A percentile compares a stretch with the other conserved stretches of the same genome.
phyloP scores from a whole-genome alignment of 2,888 invertebrate genomes.

The Branchinecta sandiegonensis region DNA sequence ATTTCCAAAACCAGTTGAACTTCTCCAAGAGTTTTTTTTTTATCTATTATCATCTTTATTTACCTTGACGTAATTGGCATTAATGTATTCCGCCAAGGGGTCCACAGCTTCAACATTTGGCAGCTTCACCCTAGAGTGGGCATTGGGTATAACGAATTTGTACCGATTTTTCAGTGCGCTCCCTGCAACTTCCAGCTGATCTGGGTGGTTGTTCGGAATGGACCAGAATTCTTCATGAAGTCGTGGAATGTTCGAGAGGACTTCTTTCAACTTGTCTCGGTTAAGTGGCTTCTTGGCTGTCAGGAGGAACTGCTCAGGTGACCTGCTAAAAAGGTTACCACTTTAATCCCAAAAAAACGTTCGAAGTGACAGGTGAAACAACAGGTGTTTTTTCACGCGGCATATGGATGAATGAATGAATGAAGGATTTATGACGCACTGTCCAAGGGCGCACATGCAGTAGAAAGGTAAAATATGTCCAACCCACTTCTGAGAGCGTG shows the following conservation, averaged over 20 bases:
- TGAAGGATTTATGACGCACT: too few species aligned
- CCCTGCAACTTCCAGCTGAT: conserved; percentile 73
- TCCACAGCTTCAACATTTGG: conserved; percentile 41
- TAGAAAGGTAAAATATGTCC: too few species aligned
- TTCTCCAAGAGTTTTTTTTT: too few species aligned
- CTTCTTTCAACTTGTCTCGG: conserved; percentile 39
- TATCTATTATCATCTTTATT: conserved; percentile 27
- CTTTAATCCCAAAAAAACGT: background rate
- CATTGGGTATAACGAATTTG: conserved; percentile 74
- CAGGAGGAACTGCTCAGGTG: conserved; percentile 42
- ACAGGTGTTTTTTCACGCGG: too few species aligned
- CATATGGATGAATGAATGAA: too few species aligned
- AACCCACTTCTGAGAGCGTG: too few species aligned
- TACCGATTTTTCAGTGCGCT: conserved; percentile 80
- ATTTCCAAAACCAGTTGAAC: too few species aligned
- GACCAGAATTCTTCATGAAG: conserved; percentile 87
- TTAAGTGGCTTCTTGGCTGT: conserved; percentile 44
- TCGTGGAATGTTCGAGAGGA: conserved; percentile 38
- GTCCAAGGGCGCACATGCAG: too few species aligned
- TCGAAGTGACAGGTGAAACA: background rate
- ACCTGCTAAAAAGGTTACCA: conserved; percentile 32
- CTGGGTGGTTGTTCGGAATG: conserved; percentile 78
- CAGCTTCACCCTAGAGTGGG: conserved; percentile 65
- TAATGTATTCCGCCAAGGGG: conserved; percentile 56
- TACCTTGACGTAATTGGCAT: conserved; percentile 85